Percentiles rank a stretch among this genome's conserved stretches.
phyloP scores from a whole-genome alignment of 2,797 vertebrate genomes.

The Sylvilagus floridanus region DNA sequence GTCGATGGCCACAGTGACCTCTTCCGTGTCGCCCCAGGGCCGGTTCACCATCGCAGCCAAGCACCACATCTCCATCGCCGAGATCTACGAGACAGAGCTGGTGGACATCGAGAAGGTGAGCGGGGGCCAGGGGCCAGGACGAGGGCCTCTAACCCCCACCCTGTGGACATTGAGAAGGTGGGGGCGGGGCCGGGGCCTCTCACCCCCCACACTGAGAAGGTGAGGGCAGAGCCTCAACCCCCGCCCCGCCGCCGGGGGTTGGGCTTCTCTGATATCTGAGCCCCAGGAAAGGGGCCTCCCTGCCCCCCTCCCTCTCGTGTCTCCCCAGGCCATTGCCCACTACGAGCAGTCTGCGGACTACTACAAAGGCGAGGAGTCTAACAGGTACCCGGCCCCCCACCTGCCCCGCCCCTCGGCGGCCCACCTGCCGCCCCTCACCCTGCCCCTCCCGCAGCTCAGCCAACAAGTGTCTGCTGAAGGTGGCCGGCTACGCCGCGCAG shows the following conservation, averaged over 20 bases:
- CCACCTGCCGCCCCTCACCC: neutral
- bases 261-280: neutral
- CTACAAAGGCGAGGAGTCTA: conserved; percentile 97
- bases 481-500: conserved; percentile 95
- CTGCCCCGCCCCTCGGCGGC: neutral
- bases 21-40: conserved; percentile 86
- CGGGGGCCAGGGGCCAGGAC: accelerated
- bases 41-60: conserved; percentile 97
- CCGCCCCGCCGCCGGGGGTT: neutral
- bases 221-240: too few relatives aligned
- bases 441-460: conserved; percentile 88
- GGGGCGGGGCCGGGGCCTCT: too few relatives aligned
- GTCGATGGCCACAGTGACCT: accelerated
- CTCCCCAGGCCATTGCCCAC: conserved; percentile 93
- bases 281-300: accelerated
- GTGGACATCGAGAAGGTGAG: conserved; percentile 95
- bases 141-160: neutral
- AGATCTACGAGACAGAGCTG: conserved; percentile 95
- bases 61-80: conserved; percentile 95
- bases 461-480: conserved; percentile 97
- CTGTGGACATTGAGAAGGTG: too few relatives aligned
- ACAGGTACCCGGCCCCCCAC: conserved; percentile 88
- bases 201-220: too few relatives aligned
- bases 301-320: accelerated
- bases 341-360: conserved; percentile 97